phyloP scores from a whole-genome alignment of 2,797 vertebrate genomes.

The Columba guinea region DNA sequence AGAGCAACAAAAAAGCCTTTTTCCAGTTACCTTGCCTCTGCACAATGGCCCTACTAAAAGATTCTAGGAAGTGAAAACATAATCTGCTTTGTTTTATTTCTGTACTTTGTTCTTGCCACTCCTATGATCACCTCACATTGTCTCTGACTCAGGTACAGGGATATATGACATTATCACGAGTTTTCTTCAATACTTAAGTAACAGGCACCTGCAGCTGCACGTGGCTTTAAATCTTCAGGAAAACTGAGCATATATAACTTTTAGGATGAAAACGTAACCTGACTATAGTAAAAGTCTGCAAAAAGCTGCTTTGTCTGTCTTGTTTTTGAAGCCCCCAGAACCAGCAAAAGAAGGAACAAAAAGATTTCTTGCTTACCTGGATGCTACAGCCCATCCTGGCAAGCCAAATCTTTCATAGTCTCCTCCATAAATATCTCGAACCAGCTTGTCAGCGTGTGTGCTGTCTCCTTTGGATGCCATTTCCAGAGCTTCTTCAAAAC shows the following conservation, averaged over 20 bases:
- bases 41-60: not conserved
- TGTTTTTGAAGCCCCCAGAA: not conserved
- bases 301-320: not conserved
- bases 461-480: slow-evolving; percentile 90
- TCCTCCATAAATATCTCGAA: slow-evolving; percentile 89
- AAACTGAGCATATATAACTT: not conserved
- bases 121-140: not conserved
- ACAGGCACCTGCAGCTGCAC: not conserved
- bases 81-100: not conserved
- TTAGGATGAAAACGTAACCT: not conserved
- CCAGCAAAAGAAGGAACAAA: not conserved
- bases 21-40: not conserved
- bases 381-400: slow-evolving; percentile 88
- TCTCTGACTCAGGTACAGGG: not conserved
- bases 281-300: not conserved
- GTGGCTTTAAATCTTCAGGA: not conserved
- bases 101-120: not conserved
- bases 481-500: slow-evolving; percentile 89
- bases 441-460: slow-evolving; percentile 87
- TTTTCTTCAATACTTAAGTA: not conserved
- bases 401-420: slow-evolving; percentile 88
- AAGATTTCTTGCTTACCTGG: slow-evolving; percentile 77
- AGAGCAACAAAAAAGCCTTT: not conserved
- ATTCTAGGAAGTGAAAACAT: not conserved
- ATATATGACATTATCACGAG: not conserved